phyloP scores from a whole-genome alignment of 2,888 invertebrate genomes.

The Mactromeris polynyma region DNA sequence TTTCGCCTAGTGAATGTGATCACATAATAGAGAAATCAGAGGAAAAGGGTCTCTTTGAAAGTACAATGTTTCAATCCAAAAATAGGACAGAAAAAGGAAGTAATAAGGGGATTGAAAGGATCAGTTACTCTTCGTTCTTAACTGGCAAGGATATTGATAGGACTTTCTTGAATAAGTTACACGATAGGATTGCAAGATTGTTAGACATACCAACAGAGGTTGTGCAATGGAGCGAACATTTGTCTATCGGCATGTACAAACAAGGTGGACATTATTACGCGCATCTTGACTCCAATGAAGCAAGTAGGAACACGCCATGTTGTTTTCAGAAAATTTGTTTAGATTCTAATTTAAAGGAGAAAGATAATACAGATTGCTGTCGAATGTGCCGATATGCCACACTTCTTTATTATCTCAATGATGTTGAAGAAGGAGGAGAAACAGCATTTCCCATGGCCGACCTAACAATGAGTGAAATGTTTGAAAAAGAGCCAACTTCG shows the following conservation, averaged over 20 bases:
- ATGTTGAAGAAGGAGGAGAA: slow-evolving; percentile 80
- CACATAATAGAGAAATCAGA: slow-evolving; percentile 41
- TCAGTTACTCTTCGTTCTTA: slow-evolving; percentile 36
- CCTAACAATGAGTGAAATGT: slow-evolving; percentile 27
- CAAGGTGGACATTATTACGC: slow-evolving; percentile 73
- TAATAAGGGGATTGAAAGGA: slow-evolving; percentile 10
- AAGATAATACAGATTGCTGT: slow-evolving; percentile 46
- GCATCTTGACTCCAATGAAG: slow-evolving; percentile 70
- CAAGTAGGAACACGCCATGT: slow-evolving; percentile 56
- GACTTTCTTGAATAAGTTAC: slow-evolving; percentile 32
- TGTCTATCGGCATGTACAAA: slow-evolving; percentile 70
- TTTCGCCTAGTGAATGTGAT: slow-evolving; percentile 50
- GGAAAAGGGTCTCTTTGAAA: slow-evolving; percentile 31
- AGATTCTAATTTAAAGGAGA: background rate
- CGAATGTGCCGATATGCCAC: slow-evolving; percentile 69
- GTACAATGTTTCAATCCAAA: slow-evolving; percentile 31
- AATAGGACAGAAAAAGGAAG: background rate
- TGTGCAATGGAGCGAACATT: slow-evolving; percentile 66
- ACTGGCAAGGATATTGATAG: slow-evolving; percentile 20
- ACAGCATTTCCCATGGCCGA: slow-evolving; percentile 78
- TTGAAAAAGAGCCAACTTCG: background rate
- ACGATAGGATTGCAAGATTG: slow-evolving; percentile 52
- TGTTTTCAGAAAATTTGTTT: slow-evolving; percentile 60
- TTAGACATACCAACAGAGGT: slow-evolving; percentile 61
- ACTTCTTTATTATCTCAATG: slow-evolving; percentile 79